Base-by-base conservation (phyloP, 2,888 invertebrate genomes). In the Cantharis nigra region DNA sequence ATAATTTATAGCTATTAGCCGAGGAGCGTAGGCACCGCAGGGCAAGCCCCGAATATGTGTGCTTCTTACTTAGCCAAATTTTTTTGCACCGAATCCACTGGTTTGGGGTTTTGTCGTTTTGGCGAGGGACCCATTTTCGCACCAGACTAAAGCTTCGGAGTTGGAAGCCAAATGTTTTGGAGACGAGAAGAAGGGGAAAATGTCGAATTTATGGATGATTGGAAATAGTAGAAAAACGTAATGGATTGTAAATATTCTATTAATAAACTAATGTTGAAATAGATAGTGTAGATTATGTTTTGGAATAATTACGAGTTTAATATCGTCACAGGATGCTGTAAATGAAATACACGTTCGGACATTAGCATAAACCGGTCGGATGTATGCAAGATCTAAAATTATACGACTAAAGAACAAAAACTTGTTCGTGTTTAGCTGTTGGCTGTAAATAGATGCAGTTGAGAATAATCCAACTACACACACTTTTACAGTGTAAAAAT, bases 311-410 rank as follows among this genome's bases (percentile, higher is more conserved):
- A 78, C 74, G 76, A 78, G 71, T 70, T 76, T 76, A 76, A 76
- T 73, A 78, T 79, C 81, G 79, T 79, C 81, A 82, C 83, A 80
- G 83, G 81, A 84, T 81, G 82, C 80, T 83, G 84, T 82, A 84
- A 85, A 86, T 85, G 86, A 86, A 86, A 86, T 86, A 86, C 85
- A 85, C 83, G 83, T 83, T 83, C 83, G 82, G 82, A 83, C 85
- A 86, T 86, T 86, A 85, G 85, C 86, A 87, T 86, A 86, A 86
- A 86, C 86, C 86, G 85, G 86, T 86, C 85, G 84, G 83, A 82
- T 83, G 82, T 84, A 83, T 83, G 84, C 83, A 82, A 85, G 85
- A 85, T 85, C 86, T 86, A 86, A 86, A 86, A 86, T 86, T 86
- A 86, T 86, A 85, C 86, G 83, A 81, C 83, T 80, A 82, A 84